Base-by-base conservation (phyloP, 2,797 vertebrate genomes). In the Bradypodion ventrale region DNA sequence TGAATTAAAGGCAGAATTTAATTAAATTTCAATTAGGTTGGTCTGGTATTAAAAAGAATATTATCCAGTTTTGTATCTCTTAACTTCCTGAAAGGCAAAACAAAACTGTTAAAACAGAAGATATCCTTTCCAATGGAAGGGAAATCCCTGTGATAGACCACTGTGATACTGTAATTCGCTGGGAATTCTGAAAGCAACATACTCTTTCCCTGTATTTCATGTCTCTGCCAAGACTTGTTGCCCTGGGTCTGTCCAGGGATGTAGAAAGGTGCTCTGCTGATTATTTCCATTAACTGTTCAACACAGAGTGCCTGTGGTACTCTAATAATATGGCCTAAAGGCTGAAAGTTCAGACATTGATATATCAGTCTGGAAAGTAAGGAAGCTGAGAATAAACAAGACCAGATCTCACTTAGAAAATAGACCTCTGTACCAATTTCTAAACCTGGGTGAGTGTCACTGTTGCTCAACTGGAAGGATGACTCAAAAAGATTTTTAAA, bases 391-490 rank as follows among this genome's bases (percentile, higher is more conserved):
- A 60, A 59, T 5, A 85, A 66, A 29, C 63, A 49, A 79, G 83
- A 59, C 29, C 56, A 85, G 80, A 76, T 52, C 72, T 3, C 0
- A 49, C 76, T 46, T 73, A 87, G 79, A 89, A 85, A 42, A 83
- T 59, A 62, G 78, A 85, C 76, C 84, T 83, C 73, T 35, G 66
- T 84, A 72, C 86, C 82, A 21, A 63, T 68, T 83, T 52, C 59
- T 76, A 80, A 68, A 56, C 72, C 49, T 70, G 56, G 35, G 44
- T n/a, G 76, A 69, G 42, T 49, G 29, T 76, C 66, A 25, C 37
- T 49, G 42, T 78, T 52, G 19, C 70, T 87, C 95, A 90, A 91
- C 91, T 90, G 87, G 86, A 90, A 92, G 73, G 86, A 83, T 86
- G 88, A 86, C 86, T 93, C 35, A 7, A 86, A 85, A 78, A 92